Percentiles rank a stretch among this genome's conserved stretches.
Conservation (phyloP, 2,113 vertebrate genomes). For the Notothenia rossii region DNA sequence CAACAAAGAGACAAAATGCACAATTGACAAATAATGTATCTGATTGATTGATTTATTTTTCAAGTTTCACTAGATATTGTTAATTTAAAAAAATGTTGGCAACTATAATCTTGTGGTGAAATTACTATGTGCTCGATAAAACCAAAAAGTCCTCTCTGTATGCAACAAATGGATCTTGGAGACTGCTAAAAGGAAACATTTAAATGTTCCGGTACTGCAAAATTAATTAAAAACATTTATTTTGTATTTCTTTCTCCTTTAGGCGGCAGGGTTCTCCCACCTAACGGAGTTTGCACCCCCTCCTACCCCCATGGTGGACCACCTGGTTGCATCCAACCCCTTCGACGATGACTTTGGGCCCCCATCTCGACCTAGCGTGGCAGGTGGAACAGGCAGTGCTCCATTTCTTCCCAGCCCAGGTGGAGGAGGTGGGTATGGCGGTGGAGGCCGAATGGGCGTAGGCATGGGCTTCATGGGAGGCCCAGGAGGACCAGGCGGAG, state of each 20-base stretch:
- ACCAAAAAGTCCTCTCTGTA: neutral
- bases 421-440: constrained; percentile 82
- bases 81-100: too few species aligned
- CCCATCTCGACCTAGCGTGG: constrained; percentile 87
- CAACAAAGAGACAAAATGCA: too few species aligned
- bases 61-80: too few species aligned
- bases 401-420: constrained; percentile 91
- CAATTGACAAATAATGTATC: too few species aligned
- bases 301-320: constrained; percentile 97
- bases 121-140: too few species aligned
- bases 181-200: neutral
- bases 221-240: neutral
- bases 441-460: constrained; percentile 82
- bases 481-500: constrained; percentile 79
- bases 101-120: too few species aligned
- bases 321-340: constrained; percentile 96
- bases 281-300: constrained; percentile 98
- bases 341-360: constrained; percentile 98
- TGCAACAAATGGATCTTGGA: neutral
- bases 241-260: constrained; percentile 27
- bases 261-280: constrained; percentile 95
- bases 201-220: too few species aligned
- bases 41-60: too few species aligned
- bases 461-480: constrained; percentile 85
- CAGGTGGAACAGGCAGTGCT: constrained; percentile 76